A percentile compares a stretch with the other conserved stretches of the same genome.
phyloP scores from a whole-genome alignment of 2,113 vertebrate genomes.

The Cnemophilus loriae region DNA sequence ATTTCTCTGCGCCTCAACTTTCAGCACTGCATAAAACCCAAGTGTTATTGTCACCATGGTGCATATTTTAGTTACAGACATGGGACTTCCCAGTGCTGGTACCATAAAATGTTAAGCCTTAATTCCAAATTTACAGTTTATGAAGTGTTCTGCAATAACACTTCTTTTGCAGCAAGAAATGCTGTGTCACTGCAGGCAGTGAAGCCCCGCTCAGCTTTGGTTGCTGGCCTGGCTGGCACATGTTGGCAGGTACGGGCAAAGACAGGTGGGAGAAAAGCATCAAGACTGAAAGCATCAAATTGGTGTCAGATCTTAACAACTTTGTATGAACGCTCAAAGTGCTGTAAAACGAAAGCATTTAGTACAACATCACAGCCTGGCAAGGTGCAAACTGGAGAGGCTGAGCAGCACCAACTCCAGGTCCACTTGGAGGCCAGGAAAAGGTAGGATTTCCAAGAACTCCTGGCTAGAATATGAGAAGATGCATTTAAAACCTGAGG shows the following conservation, averaged over 20 bases:
- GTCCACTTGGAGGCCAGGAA: not conserved
- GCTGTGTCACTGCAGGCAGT: not conserved
- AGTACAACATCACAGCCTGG: not conserved
- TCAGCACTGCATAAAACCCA: not conserved
- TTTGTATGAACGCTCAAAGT: fast-evolving
- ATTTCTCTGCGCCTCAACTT: not conserved
- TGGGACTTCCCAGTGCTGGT: not conserved
- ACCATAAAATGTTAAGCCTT: not conserved
- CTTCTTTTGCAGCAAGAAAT: not conserved
- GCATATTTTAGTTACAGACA: not conserved
- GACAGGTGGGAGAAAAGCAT: not conserved
- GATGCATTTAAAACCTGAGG: not conserved
- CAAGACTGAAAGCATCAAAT: not conserved
- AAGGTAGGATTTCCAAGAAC: not conserved
- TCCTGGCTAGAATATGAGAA: not conserved
- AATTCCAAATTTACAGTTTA: not conserved
- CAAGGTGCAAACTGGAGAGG: not conserved
- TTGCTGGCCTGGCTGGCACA: not conserved
- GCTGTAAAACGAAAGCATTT: not conserved
- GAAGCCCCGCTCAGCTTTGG: not conserved
- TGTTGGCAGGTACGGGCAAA: not conserved
- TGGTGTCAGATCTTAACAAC: not conserved
- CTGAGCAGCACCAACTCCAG: not conserved
- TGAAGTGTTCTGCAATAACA: not conserved
- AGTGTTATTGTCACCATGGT: not conserved